phyloP scores from a whole-genome alignment of 30 jellyfish, hydroid and myxozoan genomes.

The Cassiopea andromeda region DNA sequence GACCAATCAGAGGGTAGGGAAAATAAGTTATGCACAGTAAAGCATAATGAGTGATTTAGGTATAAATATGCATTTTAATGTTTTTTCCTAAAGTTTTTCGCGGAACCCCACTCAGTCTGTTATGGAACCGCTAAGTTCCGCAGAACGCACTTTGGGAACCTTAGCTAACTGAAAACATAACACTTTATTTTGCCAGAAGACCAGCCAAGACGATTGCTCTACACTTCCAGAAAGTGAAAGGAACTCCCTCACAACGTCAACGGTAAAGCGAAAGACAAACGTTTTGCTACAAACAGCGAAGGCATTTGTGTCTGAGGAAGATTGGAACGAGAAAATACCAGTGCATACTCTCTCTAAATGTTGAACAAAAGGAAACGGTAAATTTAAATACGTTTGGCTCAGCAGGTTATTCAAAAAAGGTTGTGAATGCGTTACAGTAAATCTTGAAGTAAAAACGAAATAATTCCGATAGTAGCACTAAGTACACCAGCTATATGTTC shows the following conservation, averaged over 20 bases:
- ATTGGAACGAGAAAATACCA: not conserved
- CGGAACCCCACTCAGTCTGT: no score
- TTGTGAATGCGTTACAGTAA: slow-evolving; percentile 42
- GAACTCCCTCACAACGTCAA: slow-evolving; percentile 7
- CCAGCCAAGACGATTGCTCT: no score
- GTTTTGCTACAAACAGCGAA: no score
- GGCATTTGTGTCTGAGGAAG: slow-evolving; percentile 57
- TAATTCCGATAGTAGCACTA: slow-evolving; percentile 39
- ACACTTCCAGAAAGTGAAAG: not conserved
- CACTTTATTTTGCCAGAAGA: not conserved
- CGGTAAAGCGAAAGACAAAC: no score
- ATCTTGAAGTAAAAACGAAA: slow-evolving; percentile 32
- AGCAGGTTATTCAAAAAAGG: slow-evolving; percentile 21
- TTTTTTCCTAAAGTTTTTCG: no score
- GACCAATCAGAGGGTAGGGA: no score
- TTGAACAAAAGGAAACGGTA: not conserved
- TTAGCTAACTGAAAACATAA: slow-evolving; percentile 36
- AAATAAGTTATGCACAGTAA: no score
- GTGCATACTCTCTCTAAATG: not conserved
- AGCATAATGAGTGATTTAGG: no score
- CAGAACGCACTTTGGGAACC: no score
- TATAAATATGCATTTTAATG: no score
- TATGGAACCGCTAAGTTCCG: no score
- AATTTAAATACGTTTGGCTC: slow-evolving; percentile 51
- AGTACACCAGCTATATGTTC: slow-evolving; percentile 50